Percentiles rank a stretch among this genome's conserved stretches.
Evolutionary conservation across 2,888 invertebrate species (phyloP).

Genomic region (Ypsolopha sequella): DNA sequence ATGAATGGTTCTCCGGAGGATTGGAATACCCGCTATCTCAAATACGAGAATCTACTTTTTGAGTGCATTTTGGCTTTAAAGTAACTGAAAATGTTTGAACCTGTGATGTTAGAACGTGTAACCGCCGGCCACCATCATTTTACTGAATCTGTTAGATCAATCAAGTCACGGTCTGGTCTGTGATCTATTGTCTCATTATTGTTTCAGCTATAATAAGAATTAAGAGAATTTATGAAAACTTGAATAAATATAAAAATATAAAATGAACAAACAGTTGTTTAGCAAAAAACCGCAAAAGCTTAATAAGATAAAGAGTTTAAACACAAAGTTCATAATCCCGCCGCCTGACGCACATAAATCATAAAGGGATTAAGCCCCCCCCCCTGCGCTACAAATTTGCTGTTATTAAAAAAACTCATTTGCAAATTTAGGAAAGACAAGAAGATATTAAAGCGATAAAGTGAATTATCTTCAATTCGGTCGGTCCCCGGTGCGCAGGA

Average conservation of each 20-base stretch:
- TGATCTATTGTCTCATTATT: too few relatives aligned
- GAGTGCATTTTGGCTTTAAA: background rate
- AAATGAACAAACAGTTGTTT: background rate
- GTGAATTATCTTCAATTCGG: constrained; percentile 54
- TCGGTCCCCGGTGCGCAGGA: constrained; percentile 31
- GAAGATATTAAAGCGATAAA: constrained; percentile 64
- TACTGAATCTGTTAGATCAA: too few relatives aligned
- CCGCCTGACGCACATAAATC: constrained; percentile 46
- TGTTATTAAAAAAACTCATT: constrained; percentile 69
- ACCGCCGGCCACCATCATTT: too few relatives aligned
- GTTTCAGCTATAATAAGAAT: background rate
- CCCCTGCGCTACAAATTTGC: constrained; percentile 51
- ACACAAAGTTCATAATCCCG: constrained; percentile 36
- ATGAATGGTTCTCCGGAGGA: background rate
- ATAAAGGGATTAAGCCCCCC: constrained; percentile 47
- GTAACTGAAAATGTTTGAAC: background rate
- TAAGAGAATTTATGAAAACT: background rate
- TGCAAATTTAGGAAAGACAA: constrained; percentile 66
- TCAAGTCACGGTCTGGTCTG: too few relatives aligned
- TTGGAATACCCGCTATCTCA: background rate
- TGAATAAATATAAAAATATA: background rate
- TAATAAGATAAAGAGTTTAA: constrained; percentile 27
- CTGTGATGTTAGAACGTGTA: too few relatives aligned
- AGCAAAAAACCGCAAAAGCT: constrained; percentile 7
- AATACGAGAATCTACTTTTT: background rate